Percentiles rank a stretch among this genome's conserved stretches.
Evolutionary conservation across 2,888 invertebrate genomes (phyloP).

Genomic region (Cheilosia vulpina): DNA sequence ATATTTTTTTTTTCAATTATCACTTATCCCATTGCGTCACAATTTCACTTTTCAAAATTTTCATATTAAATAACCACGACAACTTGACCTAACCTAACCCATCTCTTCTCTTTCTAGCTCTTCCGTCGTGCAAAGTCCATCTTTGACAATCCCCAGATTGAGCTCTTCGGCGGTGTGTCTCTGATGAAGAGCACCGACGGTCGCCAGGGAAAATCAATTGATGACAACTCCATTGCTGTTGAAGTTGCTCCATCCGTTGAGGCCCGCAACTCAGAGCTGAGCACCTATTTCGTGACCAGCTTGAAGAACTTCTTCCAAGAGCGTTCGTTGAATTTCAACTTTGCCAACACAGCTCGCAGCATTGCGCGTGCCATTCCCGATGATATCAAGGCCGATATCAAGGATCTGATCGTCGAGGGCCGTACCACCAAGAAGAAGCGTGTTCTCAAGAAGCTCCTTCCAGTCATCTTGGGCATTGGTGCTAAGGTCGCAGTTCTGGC

Average conservation of each 20-base stretch:
- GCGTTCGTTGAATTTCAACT: constrained; percentile 85
- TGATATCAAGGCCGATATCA: constrained; percentile 85
- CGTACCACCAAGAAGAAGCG: constrained; percentile 86
- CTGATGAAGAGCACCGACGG: constrained; percentile 82
- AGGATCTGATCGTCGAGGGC: constrained; percentile 85
- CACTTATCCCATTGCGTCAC: not conserved
- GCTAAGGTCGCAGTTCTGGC: constrained; percentile 85
- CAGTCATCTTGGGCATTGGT: constrained; percentile 86
- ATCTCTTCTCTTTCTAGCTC: constrained; percentile 80
- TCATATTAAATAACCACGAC: no score
- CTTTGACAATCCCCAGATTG: constrained; percentile 86
- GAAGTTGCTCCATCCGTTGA: constrained; percentile 84
- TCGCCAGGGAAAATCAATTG: constrained; percentile 83
- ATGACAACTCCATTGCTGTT: constrained; percentile 84
- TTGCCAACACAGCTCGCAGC: constrained; percentile 83
- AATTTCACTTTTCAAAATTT: not conserved
- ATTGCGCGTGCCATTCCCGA: constrained; percentile 85
- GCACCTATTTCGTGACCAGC: constrained; percentile 85
- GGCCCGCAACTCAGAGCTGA: constrained; percentile 85
- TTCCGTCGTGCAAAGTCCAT: constrained; percentile 86
- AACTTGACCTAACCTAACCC: not conserved
- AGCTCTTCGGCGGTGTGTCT: constrained; percentile 85
- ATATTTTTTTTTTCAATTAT: no score
- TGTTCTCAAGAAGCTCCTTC: constrained; percentile 85
- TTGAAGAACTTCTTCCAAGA: constrained; percentile 85